Percentiles rank a stretch among this genome's conserved stretches.
Evolutionary conservation across 2,113 vertebrate species (phyloP).

Genomic region (Climacteris rufus): DNA sequence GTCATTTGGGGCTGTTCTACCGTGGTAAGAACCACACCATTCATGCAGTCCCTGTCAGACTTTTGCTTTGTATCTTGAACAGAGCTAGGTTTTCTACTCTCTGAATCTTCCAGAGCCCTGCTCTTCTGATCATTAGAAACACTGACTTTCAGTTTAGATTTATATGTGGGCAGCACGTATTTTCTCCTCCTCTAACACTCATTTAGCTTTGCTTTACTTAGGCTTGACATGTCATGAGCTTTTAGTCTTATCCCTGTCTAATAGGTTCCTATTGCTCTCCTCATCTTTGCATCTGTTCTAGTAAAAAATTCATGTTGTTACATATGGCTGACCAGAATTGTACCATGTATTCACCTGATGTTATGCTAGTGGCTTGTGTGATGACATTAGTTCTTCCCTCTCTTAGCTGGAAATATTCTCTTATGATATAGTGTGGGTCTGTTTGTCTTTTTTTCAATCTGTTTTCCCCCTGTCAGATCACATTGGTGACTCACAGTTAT

Average conservation of each 20-base stretch:
- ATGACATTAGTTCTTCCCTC: not conserved
- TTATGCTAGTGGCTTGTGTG: not conserved
- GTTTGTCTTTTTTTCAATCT: not conserved
- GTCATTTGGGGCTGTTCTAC: not conserved
- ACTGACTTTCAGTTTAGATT: not conserved
- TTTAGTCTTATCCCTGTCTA: not conserved
- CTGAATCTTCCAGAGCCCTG: not conserved
- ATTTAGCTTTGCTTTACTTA: not conserved
- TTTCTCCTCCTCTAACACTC: not conserved
- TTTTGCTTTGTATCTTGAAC: not conserved
- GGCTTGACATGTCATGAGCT: not conserved
- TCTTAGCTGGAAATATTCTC: not conserved
- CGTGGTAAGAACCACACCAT: not conserved
- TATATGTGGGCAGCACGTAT: not conserved
- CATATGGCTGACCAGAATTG: not conserved
- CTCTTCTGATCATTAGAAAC: not conserved
- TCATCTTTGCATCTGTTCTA: not conserved
- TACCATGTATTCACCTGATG: not conserved
- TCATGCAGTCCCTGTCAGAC: not conserved
- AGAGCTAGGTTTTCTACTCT: not conserved
- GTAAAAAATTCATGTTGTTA: not conserved
- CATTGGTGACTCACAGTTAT: conserved; percentile 25
- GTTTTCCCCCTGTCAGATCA: not conserved
- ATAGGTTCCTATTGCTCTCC: not conserved
- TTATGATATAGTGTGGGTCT: not conserved